phyloP scores from a whole-genome alignment of 2,113 vertebrate genomes.

The Ahaetulla prasina region DNA sequence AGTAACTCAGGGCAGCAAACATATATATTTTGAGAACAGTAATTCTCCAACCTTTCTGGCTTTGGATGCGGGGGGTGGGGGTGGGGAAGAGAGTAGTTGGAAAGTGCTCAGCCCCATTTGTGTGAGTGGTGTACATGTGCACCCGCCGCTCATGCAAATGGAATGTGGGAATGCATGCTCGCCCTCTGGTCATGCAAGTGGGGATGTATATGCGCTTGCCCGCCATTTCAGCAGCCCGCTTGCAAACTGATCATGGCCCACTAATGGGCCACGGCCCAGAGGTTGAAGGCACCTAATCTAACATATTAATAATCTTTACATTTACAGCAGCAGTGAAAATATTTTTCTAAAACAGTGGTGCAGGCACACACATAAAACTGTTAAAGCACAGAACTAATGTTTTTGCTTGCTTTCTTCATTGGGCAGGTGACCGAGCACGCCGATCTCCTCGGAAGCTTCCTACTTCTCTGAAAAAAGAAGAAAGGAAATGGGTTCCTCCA shows the following conservation, averaged over 20 bases:
- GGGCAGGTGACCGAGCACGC: slow-evolving; percentile 85
- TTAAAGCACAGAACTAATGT: background rate
- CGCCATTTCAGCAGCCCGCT: rapidly evolving
- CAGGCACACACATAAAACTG: background rate
- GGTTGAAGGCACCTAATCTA: background rate
- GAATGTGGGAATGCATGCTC: no score
- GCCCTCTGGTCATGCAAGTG: no score
- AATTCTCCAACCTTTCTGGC: background rate
- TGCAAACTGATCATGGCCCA: background rate
- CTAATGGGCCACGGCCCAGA: background rate
- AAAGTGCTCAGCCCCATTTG: background rate
- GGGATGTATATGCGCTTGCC: background rate
- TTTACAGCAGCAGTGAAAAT: background rate
- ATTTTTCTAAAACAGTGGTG: background rate
- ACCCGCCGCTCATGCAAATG: no score
- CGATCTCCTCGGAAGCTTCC: slow-evolving; percentile 93
- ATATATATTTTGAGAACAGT: background rate
- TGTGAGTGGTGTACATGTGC: rapidly evolving
- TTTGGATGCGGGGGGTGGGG: background rate
- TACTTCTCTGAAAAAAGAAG: slow-evolving; percentile 90
- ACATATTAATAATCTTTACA: background rate
- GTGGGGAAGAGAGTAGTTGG: background rate
- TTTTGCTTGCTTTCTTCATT: slow-evolving; percentile 7
- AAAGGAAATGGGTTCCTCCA: slow-evolving; percentile 92
- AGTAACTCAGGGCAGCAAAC: background rate